phyloP scores from a whole-genome alignment of 2,888 invertebrate genomes.

The Eurytoma adleriae region DNA sequence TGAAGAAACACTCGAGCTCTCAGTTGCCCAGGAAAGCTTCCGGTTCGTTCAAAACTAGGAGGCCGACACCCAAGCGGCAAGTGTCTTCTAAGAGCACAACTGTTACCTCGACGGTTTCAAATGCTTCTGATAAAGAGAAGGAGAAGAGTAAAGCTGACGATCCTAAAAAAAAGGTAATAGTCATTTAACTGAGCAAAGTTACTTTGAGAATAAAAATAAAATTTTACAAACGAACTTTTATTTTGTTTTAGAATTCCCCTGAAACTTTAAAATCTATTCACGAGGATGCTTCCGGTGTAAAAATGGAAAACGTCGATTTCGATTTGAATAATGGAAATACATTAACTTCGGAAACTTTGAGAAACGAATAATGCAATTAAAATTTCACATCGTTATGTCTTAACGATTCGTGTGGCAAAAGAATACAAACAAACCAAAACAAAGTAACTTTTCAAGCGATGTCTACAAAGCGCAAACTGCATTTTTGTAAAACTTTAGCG shows the following conservation, averaged over 20 bases:
- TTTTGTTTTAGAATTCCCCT: conserved; percentile 35
- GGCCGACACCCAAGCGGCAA: conserved; percentile 72
- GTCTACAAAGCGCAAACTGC: conserved; percentile 60
- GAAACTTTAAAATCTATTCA: conserved; percentile 39
- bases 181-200: conserved; percentile 1
- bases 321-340: conserved; percentile 45
- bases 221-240: background rate
- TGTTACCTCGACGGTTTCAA: conserved; percentile 62
- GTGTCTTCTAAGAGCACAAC: conserved; percentile 66
- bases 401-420: conserved; percentile 46
- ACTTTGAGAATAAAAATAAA: background rate
- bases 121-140: conserved; percentile 68
- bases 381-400: conserved; percentile 7
- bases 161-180: conserved; percentile 51
- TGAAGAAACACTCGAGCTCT: conserved; percentile 68
- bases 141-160: conserved; percentile 66
- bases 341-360: conserved; percentile 46
- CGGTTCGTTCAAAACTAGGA: conserved; percentile 72
- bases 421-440: conserved; percentile 61
- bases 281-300: conserved; percentile 48
- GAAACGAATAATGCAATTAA: conserved; percentile 4
- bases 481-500: conserved; percentile 63
- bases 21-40: conserved; percentile 73
- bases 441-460: conserved; percentile 16
- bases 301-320: conserved; percentile 46